Conservation (phyloP, 2,797 vertebrate genomes). For the Odontamblyopus rebecca region DNA sequence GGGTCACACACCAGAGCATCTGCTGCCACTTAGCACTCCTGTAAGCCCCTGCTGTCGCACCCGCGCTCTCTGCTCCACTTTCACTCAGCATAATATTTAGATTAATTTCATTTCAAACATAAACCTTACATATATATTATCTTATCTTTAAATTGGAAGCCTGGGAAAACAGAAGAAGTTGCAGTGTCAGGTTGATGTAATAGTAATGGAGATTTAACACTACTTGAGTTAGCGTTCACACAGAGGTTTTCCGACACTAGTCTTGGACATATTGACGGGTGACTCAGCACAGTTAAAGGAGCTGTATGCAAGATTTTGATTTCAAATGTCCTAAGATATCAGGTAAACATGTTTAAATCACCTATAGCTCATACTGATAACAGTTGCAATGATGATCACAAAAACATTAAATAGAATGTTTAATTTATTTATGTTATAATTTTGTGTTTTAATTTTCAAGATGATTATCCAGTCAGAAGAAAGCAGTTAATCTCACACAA, state of each 20-base stretch:
- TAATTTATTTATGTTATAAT: no score
- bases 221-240: neutral
- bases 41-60: conserved; percentile 15
- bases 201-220: neutral
- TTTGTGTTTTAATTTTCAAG: no score
- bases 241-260: neutral
- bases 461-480: no score
- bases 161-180: neutral
- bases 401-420: no score
- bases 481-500: no score
- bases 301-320: no score
- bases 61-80: conserved; percentile 13
- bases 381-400: no score
- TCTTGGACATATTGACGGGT: neutral
- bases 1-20: conserved; percentile 43
- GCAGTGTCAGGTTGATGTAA: neutral
- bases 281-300: neutral
- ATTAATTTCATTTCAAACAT: conserved; percentile 10
- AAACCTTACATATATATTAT: neutral
- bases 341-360: no score
- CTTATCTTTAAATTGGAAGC: neutral
- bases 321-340: no score
- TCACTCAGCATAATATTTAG: neutral
- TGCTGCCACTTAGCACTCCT: conserved; percentile 46
- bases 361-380: no score